Percentiles rank a stretch among this genome's conserved stretches.
phyloP scores from a whole-genome alignment of 2,113 vertebrate species.

The Amblyopsis rosae region DNA sequence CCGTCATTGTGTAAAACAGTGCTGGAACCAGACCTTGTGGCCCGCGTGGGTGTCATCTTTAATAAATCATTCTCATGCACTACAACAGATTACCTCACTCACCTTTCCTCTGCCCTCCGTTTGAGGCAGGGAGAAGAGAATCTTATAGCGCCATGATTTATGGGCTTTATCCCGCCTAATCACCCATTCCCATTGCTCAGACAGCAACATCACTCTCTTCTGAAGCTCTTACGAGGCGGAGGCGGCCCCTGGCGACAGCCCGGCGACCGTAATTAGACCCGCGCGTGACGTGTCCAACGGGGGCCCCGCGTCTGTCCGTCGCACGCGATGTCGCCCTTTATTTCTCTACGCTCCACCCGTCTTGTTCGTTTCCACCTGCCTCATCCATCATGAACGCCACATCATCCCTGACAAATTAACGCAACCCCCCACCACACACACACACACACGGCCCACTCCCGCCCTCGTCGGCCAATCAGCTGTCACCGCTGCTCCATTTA shows the following conservation, averaged over 20 bases:
- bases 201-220: slow-evolving; percentile 35
- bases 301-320: slow-evolving; percentile 5
- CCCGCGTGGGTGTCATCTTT: background rate
- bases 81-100: background rate
- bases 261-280: slow-evolving; percentile 45
- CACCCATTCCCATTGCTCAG: slow-evolving; percentile 25
- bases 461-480: slow-evolving; percentile 33
- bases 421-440: background rate
- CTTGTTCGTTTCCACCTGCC: background rate
- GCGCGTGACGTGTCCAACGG: slow-evolving; percentile 15
- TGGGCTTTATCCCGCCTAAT: slow-evolving; percentile 5
- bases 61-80: background rate
- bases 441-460: background rate
- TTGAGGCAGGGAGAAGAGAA: background rate
- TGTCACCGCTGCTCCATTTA: slow-evolving; percentile 41
- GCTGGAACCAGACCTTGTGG: background rate
- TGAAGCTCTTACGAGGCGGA: slow-evolving; percentile 15
- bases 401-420: slow-evolving; percentile 40
- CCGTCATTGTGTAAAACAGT: background rate
- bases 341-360: slow-evolving; percentile 3
- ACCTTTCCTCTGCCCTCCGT: background rate
- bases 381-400: slow-evolving; percentile 39
- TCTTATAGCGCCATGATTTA: slow-evolving; percentile 22
- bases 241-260: slow-evolving; percentile 10
- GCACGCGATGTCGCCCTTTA: background rate